Evolutionary conservation across 2,113 vertebrate species (phyloP), one percentile per base, ranked within the genome.

Genomic region (Onychostoma macrolepis): DNA sequence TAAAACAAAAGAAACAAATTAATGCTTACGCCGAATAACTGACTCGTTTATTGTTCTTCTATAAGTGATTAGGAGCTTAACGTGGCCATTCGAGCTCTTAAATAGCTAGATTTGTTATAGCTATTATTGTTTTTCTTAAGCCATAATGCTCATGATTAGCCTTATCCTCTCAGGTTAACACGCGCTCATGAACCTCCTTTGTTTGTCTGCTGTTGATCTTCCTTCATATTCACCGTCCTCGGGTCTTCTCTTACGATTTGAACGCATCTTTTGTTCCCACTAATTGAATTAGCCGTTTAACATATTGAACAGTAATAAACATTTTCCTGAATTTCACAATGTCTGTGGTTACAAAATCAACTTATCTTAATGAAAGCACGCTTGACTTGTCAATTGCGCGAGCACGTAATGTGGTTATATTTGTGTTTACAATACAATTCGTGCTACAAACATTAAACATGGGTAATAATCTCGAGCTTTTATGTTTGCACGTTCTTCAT

Each of bases 101-200:
- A 10, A 38, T 11, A 2, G 24, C n/a, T 56, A 8, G 26, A 24
- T 78, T 65, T 75, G 74, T 75, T 65, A 36, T 13, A 28, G 41
- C 3, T n/a, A 26, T 87, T 85, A 13, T 17, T 83, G 69, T 77
- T 41, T 41, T 41, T 84, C 21, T 58, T 67, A 30, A 77, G 21
- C 56, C 28, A 19, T 87, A 86, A 88, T 85, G 24, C 43, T 69
- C 50, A 67, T 74, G 81, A 85, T 78, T 82, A 84, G 81, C 81
- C 36, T 88, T 77, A 83, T 87, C 87, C 85, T 48, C 26, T 87
- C 41, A 84, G 43, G 75, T 80, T 77, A 80, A 74, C 82, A 38
- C 78, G 82, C 83, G 72, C 77, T 58, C 75, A 11, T 43, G 85
- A 71, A 53, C 45, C 19, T 76, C 38, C 85, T 89, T 89, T 87